Conservation (phyloP, 2,888 invertebrate genomes). For the Caenorhabditis sp. region DNA sequence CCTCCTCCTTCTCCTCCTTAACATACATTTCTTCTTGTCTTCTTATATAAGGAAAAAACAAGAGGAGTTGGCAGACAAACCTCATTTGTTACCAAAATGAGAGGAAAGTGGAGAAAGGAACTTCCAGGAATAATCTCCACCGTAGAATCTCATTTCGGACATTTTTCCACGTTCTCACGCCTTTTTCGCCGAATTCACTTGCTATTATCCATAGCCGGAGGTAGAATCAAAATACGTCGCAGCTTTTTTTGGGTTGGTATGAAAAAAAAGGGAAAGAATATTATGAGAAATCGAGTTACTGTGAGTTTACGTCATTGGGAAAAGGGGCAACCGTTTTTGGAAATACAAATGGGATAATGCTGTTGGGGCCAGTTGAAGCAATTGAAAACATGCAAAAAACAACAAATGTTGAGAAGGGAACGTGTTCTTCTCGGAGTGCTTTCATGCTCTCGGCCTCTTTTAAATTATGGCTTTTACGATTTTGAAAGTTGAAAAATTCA, state of each 20-base stretch:
- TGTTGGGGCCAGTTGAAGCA: no score
- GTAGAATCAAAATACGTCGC: neutral
- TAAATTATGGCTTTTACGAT: slow-evolving; percentile 3
- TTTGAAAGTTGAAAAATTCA: neutral
- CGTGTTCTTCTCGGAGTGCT: neutral
- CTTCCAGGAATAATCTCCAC: slow-evolving; percentile 24
- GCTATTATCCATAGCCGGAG: slow-evolving; percentile 1
- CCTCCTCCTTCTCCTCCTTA: neutral
- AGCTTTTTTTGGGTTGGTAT: slow-evolving; percentile 2
- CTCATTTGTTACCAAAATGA: slow-evolving; percentile 20
- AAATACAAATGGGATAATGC: neutral
- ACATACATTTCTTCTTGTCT: neutral
- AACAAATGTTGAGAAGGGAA: neutral
- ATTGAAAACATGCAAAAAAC: no score
- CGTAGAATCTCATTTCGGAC: slow-evolving; percentile 27
- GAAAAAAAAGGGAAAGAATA: no score
- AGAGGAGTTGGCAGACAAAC: slow-evolving; percentile 20
- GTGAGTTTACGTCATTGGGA: slow-evolving; percentile 5
- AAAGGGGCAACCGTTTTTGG: neutral
- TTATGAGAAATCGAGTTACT: slow-evolving; percentile 17
- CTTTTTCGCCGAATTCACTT: slow-evolving; percentile 19
- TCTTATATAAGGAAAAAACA: slow-evolving; percentile 6
- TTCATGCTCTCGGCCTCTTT: neutral
- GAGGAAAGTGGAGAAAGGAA: slow-evolving; percentile 1
- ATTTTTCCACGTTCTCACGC: slow-evolving; percentile 20